Percentiles rank a stretch among this genome's conserved stretches.
Conservation (phyloP, 1,140 invertebrate species). For the Acromyrmex echinatior region DNA sequence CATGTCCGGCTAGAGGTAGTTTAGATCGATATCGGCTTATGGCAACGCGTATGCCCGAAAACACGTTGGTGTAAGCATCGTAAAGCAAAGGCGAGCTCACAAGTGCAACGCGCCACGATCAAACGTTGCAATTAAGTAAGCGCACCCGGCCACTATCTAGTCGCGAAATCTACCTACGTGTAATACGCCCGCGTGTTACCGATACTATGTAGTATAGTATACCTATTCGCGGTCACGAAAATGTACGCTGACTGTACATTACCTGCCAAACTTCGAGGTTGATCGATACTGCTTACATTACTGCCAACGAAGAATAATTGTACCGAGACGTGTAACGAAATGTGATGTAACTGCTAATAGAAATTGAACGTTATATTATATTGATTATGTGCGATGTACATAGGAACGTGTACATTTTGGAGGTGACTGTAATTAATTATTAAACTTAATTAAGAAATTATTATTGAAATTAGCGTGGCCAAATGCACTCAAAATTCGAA, state of each 20-base stretch:
- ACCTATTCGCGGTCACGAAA: slow-evolving; percentile 70
- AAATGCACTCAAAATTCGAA: too few species aligned
- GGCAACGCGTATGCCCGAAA: slow-evolving; percentile 30
- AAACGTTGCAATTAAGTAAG: slow-evolving; percentile 81
- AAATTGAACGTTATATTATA: background rate
- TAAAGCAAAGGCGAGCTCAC: slow-evolving; percentile 73
- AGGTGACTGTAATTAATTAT: slow-evolving; percentile 10
- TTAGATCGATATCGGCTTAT: slow-evolving; percentile 52
- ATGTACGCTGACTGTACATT: slow-evolving; percentile 57
- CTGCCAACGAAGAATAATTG: slow-evolving; percentile 50
- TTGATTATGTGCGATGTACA: background rate
- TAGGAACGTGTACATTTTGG: background rate
- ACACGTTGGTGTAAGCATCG: slow-evolving; percentile 60
- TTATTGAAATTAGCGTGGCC: background rate
- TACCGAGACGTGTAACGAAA: slow-evolving; percentile 17
- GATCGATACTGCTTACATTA: slow-evolving; percentile 73
- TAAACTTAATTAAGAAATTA: background rate
- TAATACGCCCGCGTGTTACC: slow-evolving; percentile 23
- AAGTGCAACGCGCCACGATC: slow-evolving; percentile 73
- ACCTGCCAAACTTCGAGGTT: slow-evolving; percentile 64
- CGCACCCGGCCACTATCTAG: slow-evolving; percentile 68
- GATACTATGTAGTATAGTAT: slow-evolving; percentile 53
- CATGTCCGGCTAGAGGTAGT: background rate
- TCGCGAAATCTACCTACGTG: slow-evolving; percentile 68
- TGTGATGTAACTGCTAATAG: background rate